Evolutionary conservation across 2,113 vertebrate genomes (phyloP), one percentile per base, ranked within the genome.

Genomic region (Brachirus orientalis): DNA sequence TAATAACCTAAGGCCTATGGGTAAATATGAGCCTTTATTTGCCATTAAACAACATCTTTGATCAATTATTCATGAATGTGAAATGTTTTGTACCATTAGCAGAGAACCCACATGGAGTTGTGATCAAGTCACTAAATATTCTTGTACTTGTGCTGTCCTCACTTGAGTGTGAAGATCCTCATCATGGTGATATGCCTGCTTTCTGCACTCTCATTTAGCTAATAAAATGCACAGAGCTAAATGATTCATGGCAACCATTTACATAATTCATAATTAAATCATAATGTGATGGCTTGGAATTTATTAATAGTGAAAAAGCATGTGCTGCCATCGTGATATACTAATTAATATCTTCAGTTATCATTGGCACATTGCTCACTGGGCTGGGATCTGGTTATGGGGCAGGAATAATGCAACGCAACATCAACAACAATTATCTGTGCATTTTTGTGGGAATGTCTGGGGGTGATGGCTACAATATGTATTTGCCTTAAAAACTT

Each of bases 231-330:
- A 90, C 87, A 51, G 84, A 61, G 51, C 63, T 86, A 91, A 95
- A 95, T 95, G 89, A 94, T 95, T 94, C 93, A 95, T 94, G 87
- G 88, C 91, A 90, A 81, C 75, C 88, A 90, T 93, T 94, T 94
- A 93, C 92, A 95, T 94, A 95, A 95, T 95, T 93, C 89, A 94
- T 95, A 94, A 95, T 95, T 95, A 95, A 95, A 95, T 95, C 93
- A 94, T 91, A 91, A 91, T 44, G 86, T 86, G 91, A 94, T 92
- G 94, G 86, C 89, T 90, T 90, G 94, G 94, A 95, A 95, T 95
- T 93, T 94, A 95, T 95, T 94, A 92, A 91, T 93, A 91, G 94
- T 95, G 94, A 95, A 95, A 91, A 92, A 90, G 91, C 91, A 92
- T 90, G 91, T 92, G 93, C 93, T 88, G 89, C 84, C 83, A 90